Conservation (phyloP, 2,888 invertebrate genomes). For the Leptopilina myrica region DNA sequence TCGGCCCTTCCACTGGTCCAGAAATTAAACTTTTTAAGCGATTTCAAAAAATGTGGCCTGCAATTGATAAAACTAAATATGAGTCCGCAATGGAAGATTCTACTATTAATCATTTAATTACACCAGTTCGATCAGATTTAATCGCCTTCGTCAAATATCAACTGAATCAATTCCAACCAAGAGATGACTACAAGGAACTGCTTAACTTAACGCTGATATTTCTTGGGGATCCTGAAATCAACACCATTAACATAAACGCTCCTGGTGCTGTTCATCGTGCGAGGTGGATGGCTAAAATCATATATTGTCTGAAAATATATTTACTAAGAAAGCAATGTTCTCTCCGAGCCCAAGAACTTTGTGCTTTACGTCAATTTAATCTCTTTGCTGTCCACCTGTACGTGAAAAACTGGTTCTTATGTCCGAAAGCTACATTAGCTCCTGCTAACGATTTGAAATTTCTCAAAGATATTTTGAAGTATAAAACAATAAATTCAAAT, state of each 20-base stretch:
- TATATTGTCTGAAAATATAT: slow-evolving; percentile 11
- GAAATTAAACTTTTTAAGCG: slow-evolving; percentile 12
- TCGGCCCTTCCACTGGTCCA: not conserved
- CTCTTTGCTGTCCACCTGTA: not conserved
- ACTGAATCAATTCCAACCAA: slow-evolving; percentile 2
- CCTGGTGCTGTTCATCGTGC: slow-evolving; percentile 11
- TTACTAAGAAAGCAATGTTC: slow-evolving; percentile 10
- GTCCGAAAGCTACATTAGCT: slow-evolving; percentile 18
- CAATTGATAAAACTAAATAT: slow-evolving; percentile 23
- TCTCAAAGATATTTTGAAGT: not conserved
- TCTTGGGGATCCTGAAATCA: not conserved
- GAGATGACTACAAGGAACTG: slow-evolving; percentile 12
- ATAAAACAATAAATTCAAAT: not conserved
- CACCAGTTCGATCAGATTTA: slow-evolving; percentile 5
- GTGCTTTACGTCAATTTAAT: not conserved
- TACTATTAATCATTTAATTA: not conserved
- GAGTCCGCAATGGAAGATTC: not conserved
- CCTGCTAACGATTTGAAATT: slow-evolving; percentile 2
- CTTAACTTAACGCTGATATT: slow-evolving; percentile 10
- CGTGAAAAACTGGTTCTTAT: not conserved
- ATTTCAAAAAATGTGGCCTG: not conserved
- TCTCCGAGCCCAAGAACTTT: not conserved
- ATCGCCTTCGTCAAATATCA: not conserved
- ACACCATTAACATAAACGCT: not conserved
- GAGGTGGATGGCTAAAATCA: slow-evolving; percentile 25